Evolutionary conservation across 2,797 vertebrate species (phyloP).

Genomic region (Macroramphosus scolopax): DNA sequence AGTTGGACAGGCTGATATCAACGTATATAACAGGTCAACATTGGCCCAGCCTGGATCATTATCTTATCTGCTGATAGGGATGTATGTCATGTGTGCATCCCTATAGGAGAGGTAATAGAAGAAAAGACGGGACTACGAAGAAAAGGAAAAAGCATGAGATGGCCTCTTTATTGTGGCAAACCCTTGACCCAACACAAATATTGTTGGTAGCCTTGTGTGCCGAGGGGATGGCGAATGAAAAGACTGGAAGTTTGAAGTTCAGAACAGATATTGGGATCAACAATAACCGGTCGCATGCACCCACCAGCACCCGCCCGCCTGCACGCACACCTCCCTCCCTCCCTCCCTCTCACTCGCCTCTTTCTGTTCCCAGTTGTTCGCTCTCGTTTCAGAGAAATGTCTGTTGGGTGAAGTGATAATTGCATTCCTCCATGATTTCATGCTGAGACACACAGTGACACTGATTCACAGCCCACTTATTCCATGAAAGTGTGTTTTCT

Average conservation of each 20-base stretch:
- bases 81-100: no score
- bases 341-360: slow-evolving; percentile 14
- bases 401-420: slow-evolving; percentile 72
- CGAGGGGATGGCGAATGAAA: slow-evolving; percentile 36
- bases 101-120: no score
- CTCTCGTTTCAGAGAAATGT: slow-evolving; percentile 62
- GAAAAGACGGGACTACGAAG: no score
- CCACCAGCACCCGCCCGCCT: slow-evolving; percentile 10
- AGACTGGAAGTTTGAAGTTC: slow-evolving; percentile 30
- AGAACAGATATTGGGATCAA: slow-evolving; percentile 27
- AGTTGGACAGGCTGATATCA: no score
- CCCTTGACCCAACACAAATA: background rate
- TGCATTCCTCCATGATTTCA: slow-evolving; percentile 74
- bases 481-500: slow-evolving; percentile 57
- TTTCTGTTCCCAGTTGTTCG: slow-evolving; percentile 52
- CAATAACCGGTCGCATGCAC: slow-evolving; percentile 25
- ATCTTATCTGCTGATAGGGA: no score
- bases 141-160: no score
- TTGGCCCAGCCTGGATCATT: no score
- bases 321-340: slow-evolving; percentile 1
- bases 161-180: no score
- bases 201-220: no score
- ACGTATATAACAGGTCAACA: no score
- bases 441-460: slow-evolving; percentile 66
- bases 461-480: slow-evolving; percentile 59